These are phyloP conservation scores for Deilephila elpenor DNA, from an alignment of 2,888 invertebrate genomes.

Conservation along the genomic window DNA sequence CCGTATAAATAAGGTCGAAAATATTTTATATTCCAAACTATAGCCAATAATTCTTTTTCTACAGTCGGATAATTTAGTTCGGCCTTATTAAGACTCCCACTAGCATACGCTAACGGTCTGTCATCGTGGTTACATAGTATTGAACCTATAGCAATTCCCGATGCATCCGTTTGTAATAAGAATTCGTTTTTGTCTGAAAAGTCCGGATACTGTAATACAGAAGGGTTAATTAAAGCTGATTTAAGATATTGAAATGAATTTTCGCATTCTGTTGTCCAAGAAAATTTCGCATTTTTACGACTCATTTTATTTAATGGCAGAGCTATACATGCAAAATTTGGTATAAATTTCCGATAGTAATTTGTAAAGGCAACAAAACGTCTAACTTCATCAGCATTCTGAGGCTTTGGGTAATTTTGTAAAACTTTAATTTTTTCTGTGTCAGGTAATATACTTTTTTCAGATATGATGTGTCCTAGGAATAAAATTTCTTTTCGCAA, in stretches of 20 bases:
- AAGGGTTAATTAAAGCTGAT: too few relatives aligned
- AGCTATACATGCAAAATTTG: too few relatives aligned
- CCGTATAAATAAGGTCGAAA: slow-evolving; percentile 35
- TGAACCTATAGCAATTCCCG: not conserved
- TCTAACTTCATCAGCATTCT: not conserved
- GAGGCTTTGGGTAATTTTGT: slow-evolving; percentile 4
- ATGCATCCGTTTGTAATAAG: not conserved
- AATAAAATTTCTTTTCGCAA: too few relatives aligned
- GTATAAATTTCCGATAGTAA: too few relatives aligned
- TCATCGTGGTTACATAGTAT: not conserved
- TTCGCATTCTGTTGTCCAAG: too few relatives aligned
- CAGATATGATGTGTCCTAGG: too few relatives aligned
- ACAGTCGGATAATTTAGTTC: slow-evolving; percentile 29
- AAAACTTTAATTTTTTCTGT: too few relatives aligned
- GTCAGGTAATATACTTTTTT: too few relatives aligned
- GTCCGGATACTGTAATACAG: not conserved
- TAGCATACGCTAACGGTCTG: not conserved
- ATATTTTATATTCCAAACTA: slow-evolving; percentile 37
- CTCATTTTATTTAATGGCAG: too few relatives aligned
- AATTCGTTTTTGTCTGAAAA: not conserved
- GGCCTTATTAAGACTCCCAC: not conserved
- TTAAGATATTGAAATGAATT: too few relatives aligned
- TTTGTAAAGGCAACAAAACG: not conserved
- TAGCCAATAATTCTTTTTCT: slow-evolving; percentile 36
- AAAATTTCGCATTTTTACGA: too few relatives aligned